phyloP scores from a whole-genome alignment of 2,888 invertebrate genomes.

The Leptinotarsa juncta region DNA sequence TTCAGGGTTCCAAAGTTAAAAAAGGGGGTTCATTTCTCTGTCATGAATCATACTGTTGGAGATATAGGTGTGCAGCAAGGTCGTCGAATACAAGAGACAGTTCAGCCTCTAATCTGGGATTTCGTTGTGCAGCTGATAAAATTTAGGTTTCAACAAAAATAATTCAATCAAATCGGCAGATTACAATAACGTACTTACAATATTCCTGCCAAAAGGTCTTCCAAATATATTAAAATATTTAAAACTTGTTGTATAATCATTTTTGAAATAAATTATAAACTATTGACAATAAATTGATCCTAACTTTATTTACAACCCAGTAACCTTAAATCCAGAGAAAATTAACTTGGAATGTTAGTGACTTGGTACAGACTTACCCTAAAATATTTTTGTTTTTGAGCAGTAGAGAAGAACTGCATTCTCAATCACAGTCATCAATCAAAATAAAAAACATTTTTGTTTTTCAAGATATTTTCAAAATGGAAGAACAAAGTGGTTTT shows the following conservation, averaged over 20 bases:
- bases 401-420: background rate
- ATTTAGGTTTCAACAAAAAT: constrained; percentile 2
- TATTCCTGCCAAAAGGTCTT: constrained; percentile 59
- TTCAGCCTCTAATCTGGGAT: constrained; percentile 93
- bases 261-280: constrained; percentile 32
- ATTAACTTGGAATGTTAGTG: constrained; percentile 35
- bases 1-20: constrained; percentile 84
- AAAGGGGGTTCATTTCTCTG: constrained; percentile 97
- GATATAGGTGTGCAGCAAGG: constrained; percentile 93
- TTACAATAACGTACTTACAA: constrained; percentile 45
- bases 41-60: constrained; percentile 89
- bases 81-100: constrained; percentile 95
- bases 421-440: background rate
- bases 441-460: background rate
- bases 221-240: constrained; percentile 47
- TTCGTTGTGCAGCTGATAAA: constrained; percentile 80
- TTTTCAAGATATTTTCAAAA: too few species aligned
- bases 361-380: background rate
- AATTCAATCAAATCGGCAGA: constrained; percentile 40
- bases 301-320: constrained; percentile 20
- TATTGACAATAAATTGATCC: constrained; percentile 33
- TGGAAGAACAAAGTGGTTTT: too few species aligned
- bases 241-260: constrained; percentile 37
- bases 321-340: constrained; percentile 23
- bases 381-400: constrained; percentile 8